Conservation (phyloP, 2,113 vertebrate genomes). For the Dipodomys ordii region DNA sequence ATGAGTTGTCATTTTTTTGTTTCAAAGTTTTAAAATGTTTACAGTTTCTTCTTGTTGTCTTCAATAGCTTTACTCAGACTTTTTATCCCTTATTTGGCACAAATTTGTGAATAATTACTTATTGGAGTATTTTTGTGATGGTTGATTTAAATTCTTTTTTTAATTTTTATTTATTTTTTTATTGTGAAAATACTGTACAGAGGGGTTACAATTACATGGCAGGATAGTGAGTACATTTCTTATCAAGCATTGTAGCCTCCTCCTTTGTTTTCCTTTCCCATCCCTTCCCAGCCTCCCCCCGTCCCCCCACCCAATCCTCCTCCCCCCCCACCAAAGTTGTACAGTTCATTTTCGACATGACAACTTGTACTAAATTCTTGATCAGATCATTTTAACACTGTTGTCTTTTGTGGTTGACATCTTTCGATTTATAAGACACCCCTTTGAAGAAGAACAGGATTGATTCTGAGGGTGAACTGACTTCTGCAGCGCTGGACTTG, state of each 20-base stretch:
- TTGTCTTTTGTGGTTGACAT: background rate
- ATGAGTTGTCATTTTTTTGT: background rate
- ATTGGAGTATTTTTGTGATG: background rate
- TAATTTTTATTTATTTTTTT: too few relatives aligned
- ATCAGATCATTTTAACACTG: background rate
- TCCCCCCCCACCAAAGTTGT: too few relatives aligned
- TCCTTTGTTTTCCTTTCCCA: too few relatives aligned
- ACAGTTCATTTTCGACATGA: too few relatives aligned
- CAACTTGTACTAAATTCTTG: background rate
- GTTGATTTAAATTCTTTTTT: background rate
- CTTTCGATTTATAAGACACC: too few relatives aligned
- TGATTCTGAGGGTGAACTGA: background rate
- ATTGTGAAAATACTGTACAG: too few relatives aligned
- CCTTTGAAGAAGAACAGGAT: background rate
- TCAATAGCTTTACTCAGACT: background rate
- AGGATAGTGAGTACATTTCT: too few relatives aligned
- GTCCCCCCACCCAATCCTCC: too few relatives aligned
- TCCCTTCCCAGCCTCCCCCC: too few relatives aligned
- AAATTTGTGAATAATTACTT: background rate
- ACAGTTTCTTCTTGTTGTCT: background rate
- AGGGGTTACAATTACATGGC: too few relatives aligned
- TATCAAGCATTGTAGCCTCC: too few relatives aligned
- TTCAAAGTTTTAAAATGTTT: background rate
- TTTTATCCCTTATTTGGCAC: background rate
- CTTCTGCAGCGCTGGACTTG: background rate